These are phyloP conservation scores for Holotrichia oblita DNA, from an alignment of 1,140 invertebrate genomes.

Conservation along the genomic window DNA sequence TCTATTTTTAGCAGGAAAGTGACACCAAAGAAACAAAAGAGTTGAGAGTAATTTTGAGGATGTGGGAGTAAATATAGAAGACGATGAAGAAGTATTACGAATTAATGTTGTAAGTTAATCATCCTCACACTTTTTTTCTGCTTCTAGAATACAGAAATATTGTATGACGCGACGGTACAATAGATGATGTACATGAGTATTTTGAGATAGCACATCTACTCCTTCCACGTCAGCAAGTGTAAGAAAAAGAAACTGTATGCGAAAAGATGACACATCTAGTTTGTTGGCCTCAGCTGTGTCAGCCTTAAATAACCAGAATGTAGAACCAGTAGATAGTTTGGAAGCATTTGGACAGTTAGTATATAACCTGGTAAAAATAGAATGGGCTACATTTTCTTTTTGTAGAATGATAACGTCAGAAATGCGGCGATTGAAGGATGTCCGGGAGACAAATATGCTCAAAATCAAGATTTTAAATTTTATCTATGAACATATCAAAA, in stretches of 20 bases:
- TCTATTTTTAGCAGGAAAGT: background rate
- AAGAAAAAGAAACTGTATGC: too few relatives aligned
- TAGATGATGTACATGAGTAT: background rate
- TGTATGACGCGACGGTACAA: background rate
- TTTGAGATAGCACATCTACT: background rate
- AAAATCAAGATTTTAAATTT: background rate
- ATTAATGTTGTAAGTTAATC: background rate
- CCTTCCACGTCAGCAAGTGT: too few relatives aligned
- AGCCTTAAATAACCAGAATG: background rate
- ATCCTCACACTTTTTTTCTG: background rate
- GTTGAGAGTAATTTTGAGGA: background rate
- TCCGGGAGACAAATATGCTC: background rate
- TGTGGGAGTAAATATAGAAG: background rate
- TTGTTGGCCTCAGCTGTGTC: background rate
- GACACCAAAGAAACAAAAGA: background rate
- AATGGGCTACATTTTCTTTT: background rate
- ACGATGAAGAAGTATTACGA: background rate
- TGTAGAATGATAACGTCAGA: background rate
- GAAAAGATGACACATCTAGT: background rate
- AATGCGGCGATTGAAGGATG: background rate
- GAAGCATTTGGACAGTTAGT: constrained; percentile 14
- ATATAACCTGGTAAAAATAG: background rate
- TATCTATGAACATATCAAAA: background rate
- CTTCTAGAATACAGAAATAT: constrained; percentile 3
- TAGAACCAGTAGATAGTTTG: background rate